Evolutionary conservation across 2,113 vertebrate species (phyloP).

Genomic region (Bucco capensis): DNA sequence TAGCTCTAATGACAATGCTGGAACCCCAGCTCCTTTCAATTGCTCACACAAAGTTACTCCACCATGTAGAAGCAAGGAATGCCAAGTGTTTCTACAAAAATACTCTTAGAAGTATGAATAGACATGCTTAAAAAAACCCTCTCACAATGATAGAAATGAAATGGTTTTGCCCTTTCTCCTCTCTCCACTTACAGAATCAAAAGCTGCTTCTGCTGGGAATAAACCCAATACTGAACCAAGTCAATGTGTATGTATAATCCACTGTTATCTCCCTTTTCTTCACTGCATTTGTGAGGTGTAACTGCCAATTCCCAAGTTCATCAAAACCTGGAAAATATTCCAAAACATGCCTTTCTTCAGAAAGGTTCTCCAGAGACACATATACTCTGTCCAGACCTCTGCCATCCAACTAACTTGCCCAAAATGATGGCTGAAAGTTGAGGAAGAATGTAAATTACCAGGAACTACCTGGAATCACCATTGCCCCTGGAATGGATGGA

Average conservation of each 20-base stretch:
- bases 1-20: background rate
- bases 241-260: background rate
- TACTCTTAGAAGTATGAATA: background rate
- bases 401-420: background rate
- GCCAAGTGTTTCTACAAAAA: slow-evolving; percentile 25
- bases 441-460: background rate
- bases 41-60: slow-evolving; percentile 16
- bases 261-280: background rate
- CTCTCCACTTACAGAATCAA: background rate
- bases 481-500: background rate
- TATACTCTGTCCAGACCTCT: background rate
- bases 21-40: background rate
- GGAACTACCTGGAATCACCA: background rate
- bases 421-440: background rate
- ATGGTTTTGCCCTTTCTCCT: slow-evolving; percentile 17
- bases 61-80: background rate
- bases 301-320: background rate
- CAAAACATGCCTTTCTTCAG: background rate
- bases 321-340: background rate
- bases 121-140: background rate
- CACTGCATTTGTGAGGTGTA: background rate
- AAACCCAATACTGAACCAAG: background rate
- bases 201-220: background rate
- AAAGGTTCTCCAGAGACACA: background rate
- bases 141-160: background rate